phyloP scores from a whole-genome alignment of 2,113 vertebrate genomes.

The Rhagologus leucostigma region DNA sequence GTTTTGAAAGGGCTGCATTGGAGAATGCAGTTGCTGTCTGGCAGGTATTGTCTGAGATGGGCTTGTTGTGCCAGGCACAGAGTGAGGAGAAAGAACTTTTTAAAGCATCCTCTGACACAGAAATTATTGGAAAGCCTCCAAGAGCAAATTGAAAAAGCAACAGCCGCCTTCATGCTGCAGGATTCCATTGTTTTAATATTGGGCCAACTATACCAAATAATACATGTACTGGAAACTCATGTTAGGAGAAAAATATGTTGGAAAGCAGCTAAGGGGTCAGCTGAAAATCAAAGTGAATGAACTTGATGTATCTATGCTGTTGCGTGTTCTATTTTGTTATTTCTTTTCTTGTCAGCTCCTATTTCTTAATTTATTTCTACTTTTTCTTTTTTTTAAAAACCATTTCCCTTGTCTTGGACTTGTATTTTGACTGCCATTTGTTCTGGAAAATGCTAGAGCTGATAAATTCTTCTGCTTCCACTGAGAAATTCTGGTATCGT shows the following conservation, averaged over 20 bases:
- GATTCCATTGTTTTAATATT: conserved; percentile 48
- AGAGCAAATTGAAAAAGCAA: conserved; percentile 51
- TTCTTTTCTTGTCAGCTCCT: background rate
- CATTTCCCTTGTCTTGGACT: background rate
- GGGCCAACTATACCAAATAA: conserved; percentile 15
- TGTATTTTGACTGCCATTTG: background rate
- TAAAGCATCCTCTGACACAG: conserved; percentile 47
- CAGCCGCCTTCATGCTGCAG: conserved; percentile 9
- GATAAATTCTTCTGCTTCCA: background rate
- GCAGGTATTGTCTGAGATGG: conserved; percentile 15
- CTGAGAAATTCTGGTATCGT: background rate
- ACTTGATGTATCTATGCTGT: background rate
- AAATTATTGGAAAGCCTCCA: conserved; percentile 50
- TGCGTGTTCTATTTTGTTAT: background rate
- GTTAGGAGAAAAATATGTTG: conserved; percentile 19
- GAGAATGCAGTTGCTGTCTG: background rate
- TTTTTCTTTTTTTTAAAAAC: background rate
- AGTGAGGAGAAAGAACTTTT: background rate
- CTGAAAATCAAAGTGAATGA: conserved; percentile 19
- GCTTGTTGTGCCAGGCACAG: background rate
- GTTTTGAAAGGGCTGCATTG: background rate
- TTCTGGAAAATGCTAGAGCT: background rate
- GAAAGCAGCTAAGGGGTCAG: conserved; percentile 8
- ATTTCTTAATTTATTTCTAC: conserved; percentile 2
- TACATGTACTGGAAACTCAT: background rate